phyloP scores from a whole-genome alignment of 2,888 invertebrate species.

The Neocrepidodera transversa region DNA sequence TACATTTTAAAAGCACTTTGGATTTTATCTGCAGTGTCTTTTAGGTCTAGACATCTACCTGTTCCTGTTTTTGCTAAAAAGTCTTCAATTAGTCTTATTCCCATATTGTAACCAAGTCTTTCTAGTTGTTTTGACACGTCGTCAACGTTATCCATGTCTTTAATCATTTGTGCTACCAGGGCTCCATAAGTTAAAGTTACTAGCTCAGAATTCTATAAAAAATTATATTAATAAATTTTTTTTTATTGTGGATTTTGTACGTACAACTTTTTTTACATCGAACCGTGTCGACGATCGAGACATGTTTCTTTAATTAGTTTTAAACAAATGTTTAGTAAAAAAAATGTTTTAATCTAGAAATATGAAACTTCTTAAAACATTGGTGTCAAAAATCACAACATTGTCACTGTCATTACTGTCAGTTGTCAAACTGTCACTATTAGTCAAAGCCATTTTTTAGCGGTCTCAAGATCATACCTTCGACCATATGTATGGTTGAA shows the following conservation, averaged over 20 bases:
- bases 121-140: slow-evolving; percentile 98
- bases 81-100: slow-evolving; percentile 96
- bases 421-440: not conserved
- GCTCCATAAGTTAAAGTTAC: slow-evolving; percentile 98
- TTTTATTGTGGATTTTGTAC: slow-evolving; percentile 47
- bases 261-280: slow-evolving; percentile 81
- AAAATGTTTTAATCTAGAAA: too few species aligned
- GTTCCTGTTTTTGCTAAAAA: slow-evolving; percentile 91
- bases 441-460: not conserved
- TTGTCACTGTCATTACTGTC: too few species aligned
- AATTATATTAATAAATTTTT: not conserved
- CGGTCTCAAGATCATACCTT: too few species aligned
- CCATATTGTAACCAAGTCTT: slow-evolving; percentile 97
- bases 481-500: too few species aligned
- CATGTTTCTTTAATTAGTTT: too few species aligned
- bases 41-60: slow-evolving; percentile 91
- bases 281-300: slow-evolving; percentile 74
- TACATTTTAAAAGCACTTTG: slow-evolving; percentile 85
- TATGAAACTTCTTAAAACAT: not conserved
- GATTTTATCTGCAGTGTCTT: slow-evolving; percentile 96
- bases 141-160: slow-evolving; percentile 95
- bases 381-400: not conserved
- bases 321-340: too few species aligned
- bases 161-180: slow-evolving; percentile 93
- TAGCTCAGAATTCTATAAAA: slow-evolving; percentile 87